Conservation (phyloP, 2,113 vertebrate genomes). For the Nothocercus nigrocapillus region DNA sequence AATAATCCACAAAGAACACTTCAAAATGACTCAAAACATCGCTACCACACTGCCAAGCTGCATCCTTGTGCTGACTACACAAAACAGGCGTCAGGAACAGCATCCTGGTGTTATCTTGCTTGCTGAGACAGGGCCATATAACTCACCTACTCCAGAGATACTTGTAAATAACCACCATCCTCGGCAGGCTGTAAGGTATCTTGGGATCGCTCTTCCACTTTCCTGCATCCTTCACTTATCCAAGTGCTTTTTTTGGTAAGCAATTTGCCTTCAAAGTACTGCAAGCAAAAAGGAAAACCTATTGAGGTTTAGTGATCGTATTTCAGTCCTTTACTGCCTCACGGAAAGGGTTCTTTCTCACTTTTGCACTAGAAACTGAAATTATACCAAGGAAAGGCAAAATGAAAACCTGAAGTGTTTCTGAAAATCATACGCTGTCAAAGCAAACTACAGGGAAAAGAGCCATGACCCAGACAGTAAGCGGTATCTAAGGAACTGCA, state of each 20-base stretch:
- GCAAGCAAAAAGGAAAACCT: constrained; percentile 43
- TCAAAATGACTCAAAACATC: not conserved
- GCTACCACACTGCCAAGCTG: not conserved
- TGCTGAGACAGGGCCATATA: not conserved
- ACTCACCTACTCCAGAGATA: not conserved
- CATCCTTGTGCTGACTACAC: not conserved
- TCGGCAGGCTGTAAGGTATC: not conserved
- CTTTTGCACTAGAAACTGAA: not conserved
- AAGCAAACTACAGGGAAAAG: constrained; percentile 15
- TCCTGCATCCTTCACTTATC: not conserved
- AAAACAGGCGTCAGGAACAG: not conserved
- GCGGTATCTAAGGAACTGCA: constrained; percentile 17
- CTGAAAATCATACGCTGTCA: constrained; percentile 1
- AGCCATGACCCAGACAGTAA: not conserved
- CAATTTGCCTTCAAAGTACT: constrained; percentile 31
- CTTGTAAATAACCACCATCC: constrained; percentile 10
- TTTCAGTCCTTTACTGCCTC: constrained; percentile 3
- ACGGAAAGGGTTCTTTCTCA: constrained; percentile 3
- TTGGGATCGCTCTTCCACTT: not conserved
- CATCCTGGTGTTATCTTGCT: not conserved
- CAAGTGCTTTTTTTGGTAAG: constrained; percentile 26
- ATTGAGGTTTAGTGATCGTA: constrained; percentile 42
- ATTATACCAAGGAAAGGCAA: constrained; percentile 19
- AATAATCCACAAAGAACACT: constrained; percentile 38
- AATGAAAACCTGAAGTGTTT: not conserved